Conservation (phyloP, 2,113 vertebrate genomes). For the Myocastor coypus region DNA sequence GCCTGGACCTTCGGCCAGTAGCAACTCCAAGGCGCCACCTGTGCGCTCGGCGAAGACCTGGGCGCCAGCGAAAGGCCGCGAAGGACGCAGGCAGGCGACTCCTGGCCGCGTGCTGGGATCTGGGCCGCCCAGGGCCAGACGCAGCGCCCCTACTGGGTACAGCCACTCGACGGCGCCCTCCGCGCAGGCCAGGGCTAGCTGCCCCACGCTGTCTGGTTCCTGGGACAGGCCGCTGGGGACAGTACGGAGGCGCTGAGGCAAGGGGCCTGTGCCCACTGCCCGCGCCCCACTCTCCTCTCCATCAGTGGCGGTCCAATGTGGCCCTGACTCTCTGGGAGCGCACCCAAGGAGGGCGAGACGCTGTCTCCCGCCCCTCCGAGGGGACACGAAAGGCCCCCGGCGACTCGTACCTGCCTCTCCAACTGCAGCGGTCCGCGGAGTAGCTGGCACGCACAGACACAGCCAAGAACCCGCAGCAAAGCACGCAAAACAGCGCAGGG, state of each 20-base stretch:
- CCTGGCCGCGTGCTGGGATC: slow-evolving; percentile 82
- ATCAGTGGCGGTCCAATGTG: neutral
- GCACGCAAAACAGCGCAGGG: slow-evolving; percentile 76
- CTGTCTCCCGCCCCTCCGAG: neutral
- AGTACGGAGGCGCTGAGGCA: neutral
- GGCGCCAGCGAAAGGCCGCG: slow-evolving; percentile 90
- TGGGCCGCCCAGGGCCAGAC: slow-evolving; percentile 87
- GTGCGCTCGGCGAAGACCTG: slow-evolving; percentile 94
- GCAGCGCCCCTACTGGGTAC: slow-evolving; percentile 94
- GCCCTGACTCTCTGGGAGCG: neutral
- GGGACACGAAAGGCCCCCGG: neutral
- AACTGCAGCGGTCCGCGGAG: slow-evolving; percentile 91
- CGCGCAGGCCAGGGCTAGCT: slow-evolving; percentile 92
- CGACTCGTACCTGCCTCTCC: slow-evolving; percentile 91
- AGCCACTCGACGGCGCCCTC: slow-evolving; percentile 95
- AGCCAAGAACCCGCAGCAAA: slow-evolving; percentile 86
- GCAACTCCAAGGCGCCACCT: slow-evolving; percentile 91
- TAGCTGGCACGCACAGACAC: slow-evolving; percentile 82
- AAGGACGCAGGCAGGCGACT: slow-evolving; percentile 92
- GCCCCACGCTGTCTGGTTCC: slow-evolving; percentile 93
- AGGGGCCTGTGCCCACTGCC: neutral
- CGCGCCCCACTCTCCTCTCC: rapidly evolving
- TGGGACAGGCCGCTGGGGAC: slow-evolving; percentile 91
- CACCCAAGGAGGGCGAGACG: neutral
- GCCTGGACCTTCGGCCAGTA: slow-evolving; percentile 88